Conservation (phyloP, 2,888 invertebrate species). For the Drosophila macrospina region DNA sequence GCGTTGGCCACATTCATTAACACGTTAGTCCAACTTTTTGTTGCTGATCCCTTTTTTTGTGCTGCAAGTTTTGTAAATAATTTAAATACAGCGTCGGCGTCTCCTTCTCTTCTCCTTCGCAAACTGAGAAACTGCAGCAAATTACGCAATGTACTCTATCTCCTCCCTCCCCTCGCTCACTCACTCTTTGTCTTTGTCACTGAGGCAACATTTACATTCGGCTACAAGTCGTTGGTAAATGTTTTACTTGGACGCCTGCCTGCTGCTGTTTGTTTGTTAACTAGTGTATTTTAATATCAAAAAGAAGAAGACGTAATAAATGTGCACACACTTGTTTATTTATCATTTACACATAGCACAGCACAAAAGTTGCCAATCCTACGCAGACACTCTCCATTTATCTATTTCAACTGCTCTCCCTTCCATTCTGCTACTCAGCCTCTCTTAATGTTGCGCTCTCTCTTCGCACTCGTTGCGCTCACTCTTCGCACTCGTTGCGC, state of each 20-base stretch:
- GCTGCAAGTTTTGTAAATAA: slow-evolving; percentile 42
- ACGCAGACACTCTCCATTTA: slow-evolving; percentile 47
- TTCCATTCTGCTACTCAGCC: too few relatives aligned
- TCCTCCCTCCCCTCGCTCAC: neutral
- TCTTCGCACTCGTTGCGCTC: slow-evolving; percentile 1
- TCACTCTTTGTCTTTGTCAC: neutral
- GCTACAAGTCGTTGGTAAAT: slow-evolving; percentile 18
- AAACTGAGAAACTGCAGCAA: slow-evolving; percentile 48
- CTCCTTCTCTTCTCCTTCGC: neutral
- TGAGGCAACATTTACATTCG: slow-evolving; percentile 23
- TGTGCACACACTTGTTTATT: slow-evolving; percentile 70
- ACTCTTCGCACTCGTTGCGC: slow-evolving; percentile 2
- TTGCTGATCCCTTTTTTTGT: slow-evolving; percentile 23
- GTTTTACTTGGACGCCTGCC: neutral
- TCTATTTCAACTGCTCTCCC: slow-evolving; percentile 29
- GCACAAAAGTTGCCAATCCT: slow-evolving; percentile 49
- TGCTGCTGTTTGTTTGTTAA: slow-evolving; percentile 8
- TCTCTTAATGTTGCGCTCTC: slow-evolving; percentile 2
- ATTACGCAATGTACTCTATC: slow-evolving; percentile 44
- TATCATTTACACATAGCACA: slow-evolving; percentile 64
- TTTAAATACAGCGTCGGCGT: slow-evolving; percentile 45
- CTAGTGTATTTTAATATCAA: slow-evolving; percentile 33
- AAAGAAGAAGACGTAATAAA: slow-evolving; percentile 48
- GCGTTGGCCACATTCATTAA: slow-evolving; percentile 61
- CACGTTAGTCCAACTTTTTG: slow-evolving; percentile 44